Conservation (phyloP, 2,888 invertebrate genomes). For the Cancer borealis region DNA sequence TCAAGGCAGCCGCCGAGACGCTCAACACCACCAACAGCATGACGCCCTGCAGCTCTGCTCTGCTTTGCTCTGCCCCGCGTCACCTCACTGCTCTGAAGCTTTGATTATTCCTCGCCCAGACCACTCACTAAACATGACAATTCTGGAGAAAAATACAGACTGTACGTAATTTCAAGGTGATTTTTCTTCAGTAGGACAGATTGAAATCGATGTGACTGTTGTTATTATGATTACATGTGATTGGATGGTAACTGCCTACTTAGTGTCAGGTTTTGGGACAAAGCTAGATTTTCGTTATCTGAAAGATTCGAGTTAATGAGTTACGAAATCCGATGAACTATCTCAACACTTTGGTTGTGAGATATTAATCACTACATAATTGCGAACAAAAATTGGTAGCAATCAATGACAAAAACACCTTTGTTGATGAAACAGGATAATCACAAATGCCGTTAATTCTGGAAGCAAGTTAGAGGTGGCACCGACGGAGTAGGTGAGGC, state of each 20-base stretch:
- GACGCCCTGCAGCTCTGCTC: not conserved
- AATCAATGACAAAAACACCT: not conserved
- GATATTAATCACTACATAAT: not conserved
- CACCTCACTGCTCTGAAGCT: not conserved
- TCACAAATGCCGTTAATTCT: not conserved
- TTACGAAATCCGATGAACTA: not conserved
- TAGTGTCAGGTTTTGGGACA: too few relatives aligned
- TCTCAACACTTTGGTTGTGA: not conserved
- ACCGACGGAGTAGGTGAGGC: not conserved
- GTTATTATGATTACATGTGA: too few relatives aligned
- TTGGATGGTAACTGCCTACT: too few relatives aligned
- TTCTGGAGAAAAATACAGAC: not conserved
- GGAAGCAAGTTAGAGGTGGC: not conserved
- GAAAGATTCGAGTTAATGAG: not conserved
- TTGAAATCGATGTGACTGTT: too few relatives aligned
- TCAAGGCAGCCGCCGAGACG: not conserved
- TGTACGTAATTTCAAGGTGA: not conserved
- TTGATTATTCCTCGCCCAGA: not conserved
- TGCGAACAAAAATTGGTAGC: not conserved
- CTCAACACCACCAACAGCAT: not conserved
- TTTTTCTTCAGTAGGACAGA: not conserved
- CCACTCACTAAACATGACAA: not conserved
- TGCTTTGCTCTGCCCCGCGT: not conserved
- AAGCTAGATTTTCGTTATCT: too few relatives aligned
- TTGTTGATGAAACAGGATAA: not conserved